Conservation (phyloP, 2,113 vertebrate species). For the Myotis davidii region DNA sequence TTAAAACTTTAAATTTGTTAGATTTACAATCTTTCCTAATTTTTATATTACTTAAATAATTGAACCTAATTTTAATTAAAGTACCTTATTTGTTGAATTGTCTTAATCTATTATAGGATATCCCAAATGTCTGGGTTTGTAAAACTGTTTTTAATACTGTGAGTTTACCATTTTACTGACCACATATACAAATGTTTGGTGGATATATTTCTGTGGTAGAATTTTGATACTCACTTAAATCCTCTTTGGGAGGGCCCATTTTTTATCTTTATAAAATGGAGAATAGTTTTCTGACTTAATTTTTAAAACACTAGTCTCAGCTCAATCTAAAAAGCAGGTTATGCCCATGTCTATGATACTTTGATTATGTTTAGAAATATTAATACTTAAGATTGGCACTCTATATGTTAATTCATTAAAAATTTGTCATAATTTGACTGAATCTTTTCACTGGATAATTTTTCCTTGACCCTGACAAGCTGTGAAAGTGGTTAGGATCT, state of each 20-base stretch:
- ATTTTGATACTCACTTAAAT: not conserved
- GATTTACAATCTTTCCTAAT: slow-evolving; percentile 1
- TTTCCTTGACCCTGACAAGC: not conserved
- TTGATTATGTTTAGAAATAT: not conserved
- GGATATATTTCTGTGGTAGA: not conserved
- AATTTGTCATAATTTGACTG: not conserved
- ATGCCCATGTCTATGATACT: not conserved
- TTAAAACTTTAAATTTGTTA: slow-evolving; percentile 56
- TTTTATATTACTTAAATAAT: not conserved
- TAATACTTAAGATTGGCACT: not conserved
- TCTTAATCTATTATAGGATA: not conserved
- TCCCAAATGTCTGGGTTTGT: not conserved
- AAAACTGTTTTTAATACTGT: not conserved
- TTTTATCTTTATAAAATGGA: slow-evolving; percentile 28
- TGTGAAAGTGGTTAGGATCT: not conserved
- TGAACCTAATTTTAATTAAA: not conserved
- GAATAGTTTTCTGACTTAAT: not conserved
- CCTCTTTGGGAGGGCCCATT: slow-evolving; percentile 70
- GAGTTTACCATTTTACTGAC: not conserved
- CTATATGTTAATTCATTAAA: not conserved
- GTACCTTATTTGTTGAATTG: not conserved
- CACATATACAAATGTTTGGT: not conserved
- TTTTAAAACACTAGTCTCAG: not conserved
- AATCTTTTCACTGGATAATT: not conserved
- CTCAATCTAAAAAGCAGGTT: not conserved